phyloP scores from a whole-genome alignment of 1,140 invertebrate species.

The Saccostrea echinata region DNA sequence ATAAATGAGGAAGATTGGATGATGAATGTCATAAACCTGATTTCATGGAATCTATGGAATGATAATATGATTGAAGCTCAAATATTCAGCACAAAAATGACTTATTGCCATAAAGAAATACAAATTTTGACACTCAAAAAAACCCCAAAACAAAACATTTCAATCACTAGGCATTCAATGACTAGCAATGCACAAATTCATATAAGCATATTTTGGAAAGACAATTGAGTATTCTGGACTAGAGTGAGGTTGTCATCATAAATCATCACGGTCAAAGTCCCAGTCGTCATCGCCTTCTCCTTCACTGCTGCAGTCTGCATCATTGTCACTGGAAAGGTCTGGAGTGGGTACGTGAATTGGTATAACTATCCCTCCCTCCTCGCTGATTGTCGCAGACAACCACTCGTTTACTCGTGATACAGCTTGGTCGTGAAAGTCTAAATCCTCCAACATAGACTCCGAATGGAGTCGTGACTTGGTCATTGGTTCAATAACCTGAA shows the following conservation, averaged over 20 bases:
- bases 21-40: background rate
- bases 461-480: conserved; percentile 53
- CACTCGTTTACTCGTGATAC: conserved; percentile 69
- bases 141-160: background rate
- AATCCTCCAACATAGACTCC: conserved; percentile 68
- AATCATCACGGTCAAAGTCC: conserved; percentile 38
- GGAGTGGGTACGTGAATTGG: conserved; percentile 42
- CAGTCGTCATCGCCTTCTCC: conserved; percentile 59
- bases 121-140: background rate
- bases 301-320: conserved; percentile 60
- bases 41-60: conserved; percentile 3
- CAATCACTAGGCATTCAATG: conserved; percentile 8
- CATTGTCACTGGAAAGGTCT: conserved; percentile 59
- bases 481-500: conserved; percentile 63
- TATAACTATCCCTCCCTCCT: conserved; percentile 51
- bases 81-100: background rate
- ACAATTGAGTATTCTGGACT: conserved; percentile 33
- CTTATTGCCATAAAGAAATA: conserved; percentile 15
- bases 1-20: background rate
- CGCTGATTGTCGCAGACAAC: conserved; percentile 57
- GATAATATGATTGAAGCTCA: background rate
- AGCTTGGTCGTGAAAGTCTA: conserved; percentile 68
- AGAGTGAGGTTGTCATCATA: conserved; percentile 48
- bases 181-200: conserved; percentile 34
- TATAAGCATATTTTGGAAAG: background rate